Conservation (phyloP, 2,797 vertebrate genomes). For the Bradypodion pumilum region DNA sequence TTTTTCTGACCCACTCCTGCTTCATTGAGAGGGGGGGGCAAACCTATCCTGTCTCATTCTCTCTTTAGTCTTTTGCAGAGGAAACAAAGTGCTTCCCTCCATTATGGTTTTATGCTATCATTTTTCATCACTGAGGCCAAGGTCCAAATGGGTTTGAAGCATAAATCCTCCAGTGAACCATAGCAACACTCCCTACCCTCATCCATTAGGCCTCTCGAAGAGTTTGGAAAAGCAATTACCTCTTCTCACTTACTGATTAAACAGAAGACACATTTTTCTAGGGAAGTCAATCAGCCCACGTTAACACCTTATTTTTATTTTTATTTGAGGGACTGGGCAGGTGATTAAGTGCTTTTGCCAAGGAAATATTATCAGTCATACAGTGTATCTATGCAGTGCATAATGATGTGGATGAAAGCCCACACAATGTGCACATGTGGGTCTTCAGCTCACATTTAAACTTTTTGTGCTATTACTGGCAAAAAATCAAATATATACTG, state of each 20-base stretch:
- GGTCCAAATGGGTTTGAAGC: neutral
- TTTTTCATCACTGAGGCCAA: constrained; percentile 9
- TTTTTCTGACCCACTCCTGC: neutral
- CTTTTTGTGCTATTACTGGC: neutral
- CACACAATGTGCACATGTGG: neutral
- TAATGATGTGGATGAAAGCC: neutral
- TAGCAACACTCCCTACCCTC: neutral
- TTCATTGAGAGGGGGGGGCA: no score
- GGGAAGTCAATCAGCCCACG: neutral
- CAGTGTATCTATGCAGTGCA: neutral
- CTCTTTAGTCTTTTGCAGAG: neutral
- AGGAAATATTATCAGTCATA: neutral
- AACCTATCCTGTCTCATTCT: neutral
- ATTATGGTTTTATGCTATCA: neutral
- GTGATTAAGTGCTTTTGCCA: neutral
- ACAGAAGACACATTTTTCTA: constrained; percentile 12
- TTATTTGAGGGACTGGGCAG: neutral
- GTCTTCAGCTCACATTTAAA: neutral
- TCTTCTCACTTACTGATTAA: constrained; percentile 8
- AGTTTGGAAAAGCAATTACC: constrained; percentile 19
- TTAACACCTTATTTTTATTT: neutral
- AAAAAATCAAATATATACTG: no score
- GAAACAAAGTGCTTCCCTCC: neutral
- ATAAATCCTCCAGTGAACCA: constrained; percentile 5
- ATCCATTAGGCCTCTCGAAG: constrained; percentile 6